A percentile compares a stretch with the other conserved stretches of the same genome.
Conservation (phyloP, 2,113 vertebrate genomes). For the Nothocercus nigrocapillus region DNA sequence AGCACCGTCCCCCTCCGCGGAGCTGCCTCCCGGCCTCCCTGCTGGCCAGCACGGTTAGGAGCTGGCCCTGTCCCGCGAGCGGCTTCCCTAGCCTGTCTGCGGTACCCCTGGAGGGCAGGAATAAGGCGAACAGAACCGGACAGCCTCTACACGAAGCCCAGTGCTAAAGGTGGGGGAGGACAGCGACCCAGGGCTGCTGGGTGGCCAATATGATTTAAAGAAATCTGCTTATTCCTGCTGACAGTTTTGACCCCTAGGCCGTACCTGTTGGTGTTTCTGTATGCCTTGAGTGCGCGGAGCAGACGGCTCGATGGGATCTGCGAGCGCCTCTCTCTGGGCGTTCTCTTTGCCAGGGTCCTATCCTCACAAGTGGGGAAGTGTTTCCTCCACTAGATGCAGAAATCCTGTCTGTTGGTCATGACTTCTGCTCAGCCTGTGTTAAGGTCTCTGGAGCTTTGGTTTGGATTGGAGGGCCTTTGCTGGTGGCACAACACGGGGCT, state of each 20-base stretch:
- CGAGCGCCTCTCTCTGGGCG: background rate
- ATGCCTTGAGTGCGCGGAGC: background rate
- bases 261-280: too few relatives aligned
- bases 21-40: background rate
- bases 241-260: background rate
- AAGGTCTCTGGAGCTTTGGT: background rate
- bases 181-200: background rate
- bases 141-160: background rate
- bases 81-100: background rate
- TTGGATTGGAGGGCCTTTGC: background rate
- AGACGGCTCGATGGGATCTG: background rate
- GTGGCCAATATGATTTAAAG: background rate
- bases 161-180: background rate
- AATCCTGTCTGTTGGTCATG: background rate
- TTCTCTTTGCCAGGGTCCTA: background rate
- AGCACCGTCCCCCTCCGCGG: background rate
- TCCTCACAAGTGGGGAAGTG: background rate
- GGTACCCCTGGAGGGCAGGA: background rate
- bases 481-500: fast-evolving
- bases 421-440: background rate
- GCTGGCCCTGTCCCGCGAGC: fast-evolving
- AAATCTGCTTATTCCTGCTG: background rate
- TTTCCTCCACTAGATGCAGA: background rate
- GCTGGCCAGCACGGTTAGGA: background rate
- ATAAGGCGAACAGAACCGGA: background rate